Evolutionary conservation across 2,113 vertebrate genomes (phyloP), one percentile per base, ranked within the genome.

Genomic region (Sardina pilchardus): DNA sequence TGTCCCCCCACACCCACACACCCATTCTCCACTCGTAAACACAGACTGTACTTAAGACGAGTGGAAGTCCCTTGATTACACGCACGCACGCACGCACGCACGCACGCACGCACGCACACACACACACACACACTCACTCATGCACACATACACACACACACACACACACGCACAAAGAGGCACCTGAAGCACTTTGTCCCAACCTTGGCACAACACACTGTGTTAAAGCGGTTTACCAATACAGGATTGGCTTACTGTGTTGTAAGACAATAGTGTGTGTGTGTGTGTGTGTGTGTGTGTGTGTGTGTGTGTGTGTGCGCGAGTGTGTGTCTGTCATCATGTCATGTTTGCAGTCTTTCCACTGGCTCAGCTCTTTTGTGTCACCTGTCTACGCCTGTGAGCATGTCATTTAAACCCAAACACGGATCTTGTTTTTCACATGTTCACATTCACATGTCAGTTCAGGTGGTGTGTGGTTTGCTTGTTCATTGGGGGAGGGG

Each of bases 261-360:
- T 53, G 50, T 59, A 59, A 59, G 21, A 59, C 5, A 59, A 59
- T 59, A 59, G 26, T 14, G 26, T 71, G 9, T 34, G 63, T 71
- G 63, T 71, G 63, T 71, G 63, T 71, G 63, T 71, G 63, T 71
- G 63, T 71, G 26, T 71, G 63, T 71, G 63, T 30, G 59, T 67
- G 59, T 26, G n/a, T 67, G 59, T 67, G 59, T 67, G 53, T 56
- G 53, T 56, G 53, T 56, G 53, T 56, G 14, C 17, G 53, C 24
- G 19, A 24, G 19, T 59, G 1, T 59, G 16, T 59, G 16, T 59
- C 17, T n/a, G 17, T 67, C 26, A 3, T 71, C 63, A 71, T 71
- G 63, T 71, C 26, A 30, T 34, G 63, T 34, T 71, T 34, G 8
- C 63, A 71, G 26, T 30, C 26, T 14, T 26, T 71, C 63, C 26